Conservation (phyloP, 2,888 invertebrate species). For the Sarcophaga caerulescens region DNA sequence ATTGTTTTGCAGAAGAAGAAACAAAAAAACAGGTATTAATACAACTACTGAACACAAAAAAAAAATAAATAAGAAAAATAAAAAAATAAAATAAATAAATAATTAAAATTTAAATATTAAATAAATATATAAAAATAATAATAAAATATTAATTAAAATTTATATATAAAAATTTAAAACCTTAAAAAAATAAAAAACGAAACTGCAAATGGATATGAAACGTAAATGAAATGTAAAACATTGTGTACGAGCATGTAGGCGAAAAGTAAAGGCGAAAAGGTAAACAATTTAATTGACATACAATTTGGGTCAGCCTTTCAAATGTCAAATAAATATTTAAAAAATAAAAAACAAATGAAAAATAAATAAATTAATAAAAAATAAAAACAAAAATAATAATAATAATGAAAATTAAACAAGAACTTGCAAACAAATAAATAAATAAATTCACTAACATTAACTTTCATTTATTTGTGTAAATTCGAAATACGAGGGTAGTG, state of each 20-base stretch:
- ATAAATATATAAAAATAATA: constrained; percentile 48
- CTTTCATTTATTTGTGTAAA: constrained; percentile 32
- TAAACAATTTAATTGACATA: constrained; percentile 59
- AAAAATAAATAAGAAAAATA: neutral
- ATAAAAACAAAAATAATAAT: neutral
- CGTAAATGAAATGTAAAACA: neutral
- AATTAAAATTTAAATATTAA: constrained; percentile 30
- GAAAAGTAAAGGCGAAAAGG: neutral
- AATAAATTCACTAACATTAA: constrained; percentile 14
- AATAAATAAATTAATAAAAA: constrained; percentile 6
- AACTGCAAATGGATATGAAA: constrained; percentile 36
- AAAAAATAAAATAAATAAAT: constrained; percentile 10
- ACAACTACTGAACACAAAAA: constrained; percentile 8
- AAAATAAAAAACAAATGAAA: constrained; percentile 13
- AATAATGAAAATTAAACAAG: constrained; percentile 14
- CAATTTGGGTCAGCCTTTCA: constrained; percentile 57
- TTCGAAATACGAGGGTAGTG: neutral
- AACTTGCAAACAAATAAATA: constrained; percentile 18
- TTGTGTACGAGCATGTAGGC: neutral
- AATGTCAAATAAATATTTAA: constrained; percentile 45
- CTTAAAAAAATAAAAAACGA: constrained; percentile 28
- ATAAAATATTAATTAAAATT: constrained; percentile 70
- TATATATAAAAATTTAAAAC: constrained; percentile 52
- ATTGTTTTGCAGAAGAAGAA: constrained; percentile 29
- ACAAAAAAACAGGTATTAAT: constrained; percentile 24